phyloP scores from a whole-genome alignment of 64 coral and sea anemone species.

The Catalaphyllia jardinei region DNA sequence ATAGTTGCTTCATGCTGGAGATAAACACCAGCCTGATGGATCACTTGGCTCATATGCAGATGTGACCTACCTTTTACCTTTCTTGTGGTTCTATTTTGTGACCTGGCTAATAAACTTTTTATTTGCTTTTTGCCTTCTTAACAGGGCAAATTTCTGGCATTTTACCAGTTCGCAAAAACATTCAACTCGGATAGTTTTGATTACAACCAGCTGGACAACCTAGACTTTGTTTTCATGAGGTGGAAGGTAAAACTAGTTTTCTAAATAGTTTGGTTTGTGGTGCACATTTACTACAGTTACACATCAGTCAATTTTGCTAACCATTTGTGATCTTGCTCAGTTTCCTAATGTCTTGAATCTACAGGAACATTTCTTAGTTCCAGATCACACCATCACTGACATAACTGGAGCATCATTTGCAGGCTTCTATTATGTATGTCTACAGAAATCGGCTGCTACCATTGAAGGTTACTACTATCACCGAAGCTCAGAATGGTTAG shows the following conservation, averaged over 20 bases:
- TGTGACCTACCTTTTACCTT: too few species aligned
- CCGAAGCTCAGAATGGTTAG: conserved; percentile 93
- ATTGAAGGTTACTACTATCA: conserved; percentile 99
- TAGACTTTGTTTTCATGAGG: conserved; percentile 99
- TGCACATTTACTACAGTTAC: too few species aligned
- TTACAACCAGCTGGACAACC: conserved; percentile 90
- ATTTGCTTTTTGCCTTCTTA: background rate
- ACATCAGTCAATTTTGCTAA: too few species aligned
- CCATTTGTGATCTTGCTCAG: background rate
- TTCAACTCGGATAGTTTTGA: conserved; percentile 99
- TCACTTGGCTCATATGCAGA: too few species aligned
- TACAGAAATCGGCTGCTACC: conserved; percentile 95
- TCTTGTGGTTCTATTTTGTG: background rate
- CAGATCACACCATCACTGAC: conserved; percentile 96
- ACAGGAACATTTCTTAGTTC: conserved; percentile 95
- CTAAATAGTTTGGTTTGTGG: too few species aligned
- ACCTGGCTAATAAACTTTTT: background rate
- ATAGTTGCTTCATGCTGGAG: too few species aligned
- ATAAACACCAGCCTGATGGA: too few species aligned
- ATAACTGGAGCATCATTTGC: conserved; percentile 98
- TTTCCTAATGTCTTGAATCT: conserved; percentile 2
- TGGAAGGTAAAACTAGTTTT: conserved; percentile 73
- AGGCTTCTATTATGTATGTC: conserved; percentile 99
- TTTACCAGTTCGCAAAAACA: conserved; percentile 98
- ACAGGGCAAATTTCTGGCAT: conserved; percentile 96